Conservation (phyloP, 35 echinoderm and acorn worm genomes). For the Ptychodera flava region DNA sequence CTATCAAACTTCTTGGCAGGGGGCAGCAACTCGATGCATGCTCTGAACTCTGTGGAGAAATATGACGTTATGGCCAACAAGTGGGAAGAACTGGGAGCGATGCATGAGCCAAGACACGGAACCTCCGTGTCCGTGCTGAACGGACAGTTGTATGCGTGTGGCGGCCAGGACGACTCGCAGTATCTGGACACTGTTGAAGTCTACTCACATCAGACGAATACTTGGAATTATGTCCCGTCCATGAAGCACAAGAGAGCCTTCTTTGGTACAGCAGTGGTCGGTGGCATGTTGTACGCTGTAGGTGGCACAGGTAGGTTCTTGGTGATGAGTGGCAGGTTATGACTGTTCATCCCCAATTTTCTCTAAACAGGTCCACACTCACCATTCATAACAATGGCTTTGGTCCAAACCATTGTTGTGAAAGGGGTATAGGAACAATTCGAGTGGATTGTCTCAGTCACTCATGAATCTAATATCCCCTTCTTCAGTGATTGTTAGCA, state of each 20-base stretch:
- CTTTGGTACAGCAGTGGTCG: conserved; percentile 3
- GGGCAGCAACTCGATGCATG: conserved; percentile 12
- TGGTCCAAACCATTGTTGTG: no score
- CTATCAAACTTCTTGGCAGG: conserved; percentile 11
- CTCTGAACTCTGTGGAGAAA: background rate
- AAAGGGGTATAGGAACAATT: no score
- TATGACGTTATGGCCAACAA: background rate
- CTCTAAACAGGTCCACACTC: no score
- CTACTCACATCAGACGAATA: background rate
- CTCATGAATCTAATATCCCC: background rate
- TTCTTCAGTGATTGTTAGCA: background rate
- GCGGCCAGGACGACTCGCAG: background rate
- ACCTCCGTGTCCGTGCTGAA: background rate
- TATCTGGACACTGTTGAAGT: conserved; percentile 18
- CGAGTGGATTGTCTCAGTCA: no score
- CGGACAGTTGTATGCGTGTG: background rate
- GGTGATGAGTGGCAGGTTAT: no score
- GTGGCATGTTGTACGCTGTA: conserved; percentile 15
- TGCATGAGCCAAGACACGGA: background rate
- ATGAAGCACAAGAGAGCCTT: conserved; percentile 18
- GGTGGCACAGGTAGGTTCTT: conserved; percentile 43
- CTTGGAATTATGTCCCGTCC: conserved; percentile 7
- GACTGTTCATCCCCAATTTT: no score
- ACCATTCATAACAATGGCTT: no score
- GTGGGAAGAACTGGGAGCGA: background rate